Evolutionary conservation across 2,797 vertebrate genomes (phyloP), one percentile per base, ranked within the genome.

Genomic region (Eurystomus glaucurus): DNA sequence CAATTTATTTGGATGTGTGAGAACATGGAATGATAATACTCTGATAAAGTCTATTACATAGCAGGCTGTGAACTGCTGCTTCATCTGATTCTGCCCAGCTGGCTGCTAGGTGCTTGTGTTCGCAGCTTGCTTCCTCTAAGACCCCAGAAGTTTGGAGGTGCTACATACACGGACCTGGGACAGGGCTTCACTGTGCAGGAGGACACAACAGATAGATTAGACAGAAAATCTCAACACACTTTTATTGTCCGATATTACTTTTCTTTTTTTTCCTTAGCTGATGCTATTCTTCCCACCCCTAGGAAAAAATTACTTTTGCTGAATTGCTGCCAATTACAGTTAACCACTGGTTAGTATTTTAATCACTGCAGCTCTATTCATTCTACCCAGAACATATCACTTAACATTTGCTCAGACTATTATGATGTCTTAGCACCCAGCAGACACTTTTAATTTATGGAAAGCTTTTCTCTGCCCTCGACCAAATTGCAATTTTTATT

Each of bases 381-480:
- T 92, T 95, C 83, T 28, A 68, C 83, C 25, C 39, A 74, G 17
- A 76, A 22, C 35, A 80, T 45, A 58, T 92, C 43, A 75, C 16
- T 91, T 85, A 81, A 76, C 26, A 70, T 46, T 90, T 64, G 13
- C 45, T 94, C 17, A 57, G 76, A 50, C 39, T 58, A 45, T 68
- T 92, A 58, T 21, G 18, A 85, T 55, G 60, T 46, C 33, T 79
- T 92, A 74, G 28, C 15, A 82, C 29, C 5, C 29, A 74, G 33
- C 9, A 84, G 54, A 71, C 37, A 66, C 10, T 92, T 89, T 46
- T 66, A 92, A 93, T 90, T 89, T 85, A 91, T 74, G 23, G 57
- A 96, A 95, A 71, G 61, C 12, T 95, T 94, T 88, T 35, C 39
- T 92, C 66, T 77, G 74, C 26, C 35, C 35, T 94, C 46, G 87